phyloP scores from a whole-genome alignment of 2,888 invertebrate genomes.

The Anaspis maculata region DNA sequence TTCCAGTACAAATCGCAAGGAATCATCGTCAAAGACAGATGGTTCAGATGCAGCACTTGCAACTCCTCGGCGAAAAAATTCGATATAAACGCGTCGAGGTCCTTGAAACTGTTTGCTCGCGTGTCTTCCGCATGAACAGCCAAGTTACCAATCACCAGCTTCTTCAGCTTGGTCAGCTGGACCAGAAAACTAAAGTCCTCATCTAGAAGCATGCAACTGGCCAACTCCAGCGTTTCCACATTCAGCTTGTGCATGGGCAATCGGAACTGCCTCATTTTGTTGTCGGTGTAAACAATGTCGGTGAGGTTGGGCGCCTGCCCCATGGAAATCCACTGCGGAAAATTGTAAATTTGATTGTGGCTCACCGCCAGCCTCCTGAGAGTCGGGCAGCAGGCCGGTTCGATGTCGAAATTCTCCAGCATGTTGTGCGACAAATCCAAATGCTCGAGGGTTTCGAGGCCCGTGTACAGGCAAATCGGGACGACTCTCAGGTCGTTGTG shows the following conservation, averaged over 20 bases:
- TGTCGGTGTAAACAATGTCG: constrained; percentile 6
- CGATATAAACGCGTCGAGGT: constrained; percentile 3
- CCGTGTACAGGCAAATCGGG: constrained; percentile 9
- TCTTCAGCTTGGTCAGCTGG: constrained; percentile 4
- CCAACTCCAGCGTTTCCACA: constrained; percentile 4
- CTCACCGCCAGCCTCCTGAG: constrained; percentile 5
- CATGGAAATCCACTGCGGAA: constrained; percentile 10
- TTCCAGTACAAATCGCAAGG: constrained; percentile 6
- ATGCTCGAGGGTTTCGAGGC: constrained; percentile 5
- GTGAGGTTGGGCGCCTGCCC: constrained; percentile 2
- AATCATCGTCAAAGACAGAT: constrained; percentile 5
- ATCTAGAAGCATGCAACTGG: constrained; percentile 3
- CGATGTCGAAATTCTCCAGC: constrained; percentile 8
- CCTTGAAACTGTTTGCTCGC: constrained; percentile 3
- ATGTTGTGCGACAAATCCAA: constrained; percentile 12
- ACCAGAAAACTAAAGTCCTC: constrained; percentile 6
- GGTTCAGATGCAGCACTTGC: constrained; percentile 6
- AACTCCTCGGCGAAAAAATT: too few species aligned
- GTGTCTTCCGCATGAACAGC: constrained; percentile 1
- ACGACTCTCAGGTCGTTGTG: constrained; percentile 9
- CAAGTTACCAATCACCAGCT: constrained; percentile 8
- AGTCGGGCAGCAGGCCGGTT: constrained; percentile 8
- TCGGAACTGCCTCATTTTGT: constrained; percentile 1
- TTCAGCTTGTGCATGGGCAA: neutral
- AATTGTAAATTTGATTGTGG: constrained; percentile 7